Evolutionary conservation across 2,888 invertebrate species (phyloP), one percentile per base, ranked within the genome.

Genomic region (Lamproptera curius): DNA sequence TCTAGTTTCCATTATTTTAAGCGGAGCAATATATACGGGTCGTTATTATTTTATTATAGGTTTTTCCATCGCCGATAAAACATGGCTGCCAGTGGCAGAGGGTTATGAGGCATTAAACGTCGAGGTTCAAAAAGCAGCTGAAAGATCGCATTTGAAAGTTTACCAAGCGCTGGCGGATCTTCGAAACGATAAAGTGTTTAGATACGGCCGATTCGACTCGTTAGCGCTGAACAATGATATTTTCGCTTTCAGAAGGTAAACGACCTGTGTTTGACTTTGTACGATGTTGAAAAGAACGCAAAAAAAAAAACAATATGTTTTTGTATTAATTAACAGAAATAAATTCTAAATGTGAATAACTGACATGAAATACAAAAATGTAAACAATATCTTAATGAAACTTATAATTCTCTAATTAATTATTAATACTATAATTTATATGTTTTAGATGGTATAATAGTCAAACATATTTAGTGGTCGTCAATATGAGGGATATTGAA

Each of bases 11-110:
- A 11, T 11, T 28, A 2, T 28, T 2, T 11, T 1, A 28, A 1
- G 10, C 8, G 2, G 11, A 8, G 2, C 9, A 1, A 1, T 28
- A n/a, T n/a, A n/a, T n/a, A n/a, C n/a, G n/a, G n/a, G n/a, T n/a
- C n/a, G n/a, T n/a, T n/a, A 28, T 28, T 28, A 10, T 9, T 31
- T n/a, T 9, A 17, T 2, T 36, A 10, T 2, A 84, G 92, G 92
- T 9, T 94, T 94, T 62, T 91, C 92, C 0, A 82, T 72, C 0
- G 84, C 73, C 6, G 78, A 76, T 0, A 75, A 70, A 2, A 90
- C 93, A 0, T 94, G 94, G 94, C 66, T 94, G 8, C 93, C 93
- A 1, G 89, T 94, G 0, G 88, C 92, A 41, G 75, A 87, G 0
- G 90, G 92, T 53, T 93, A 91, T 61, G 75, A 78, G 54, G 77